Percentiles rank a stretch among this genome's conserved stretches.
These are phyloP conservation scores for Gobio gobio DNA, from an alignment of 2,113 vertebrate genomes.

Conservation along the genomic window DNA sequence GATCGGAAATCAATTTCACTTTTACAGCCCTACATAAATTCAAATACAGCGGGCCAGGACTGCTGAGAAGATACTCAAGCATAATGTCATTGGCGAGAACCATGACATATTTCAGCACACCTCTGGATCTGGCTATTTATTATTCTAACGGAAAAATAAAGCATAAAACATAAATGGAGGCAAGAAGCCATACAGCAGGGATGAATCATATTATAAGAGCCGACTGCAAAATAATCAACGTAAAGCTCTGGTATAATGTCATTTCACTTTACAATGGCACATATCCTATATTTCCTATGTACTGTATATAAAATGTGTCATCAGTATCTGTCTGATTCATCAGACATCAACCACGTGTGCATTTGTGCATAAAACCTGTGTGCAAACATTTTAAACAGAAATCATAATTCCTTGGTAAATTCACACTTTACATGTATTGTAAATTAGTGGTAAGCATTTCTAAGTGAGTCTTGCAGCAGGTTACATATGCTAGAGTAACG, in stretches of 20 bases:
- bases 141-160: constrained; percentile 46
- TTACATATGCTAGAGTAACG: too few relatives aligned
- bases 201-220: constrained; percentile 9
- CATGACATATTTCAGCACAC: constrained; percentile 39
- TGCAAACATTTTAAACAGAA: neutral
- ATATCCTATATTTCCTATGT: neutral
- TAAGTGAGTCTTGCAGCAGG: neutral
- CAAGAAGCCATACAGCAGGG: neutral
- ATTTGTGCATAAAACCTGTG: neutral
- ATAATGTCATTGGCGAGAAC: constrained; percentile 8
- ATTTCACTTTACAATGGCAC: neutral
- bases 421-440: neutral
- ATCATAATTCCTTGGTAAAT: neutral
- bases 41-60: constrained; percentile 44
- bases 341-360: neutral
- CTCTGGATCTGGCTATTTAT: constrained; percentile 37
- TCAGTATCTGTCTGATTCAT: neutral
- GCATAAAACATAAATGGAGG: constrained; percentile 44
- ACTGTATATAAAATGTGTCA: neutral
- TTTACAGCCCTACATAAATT: constrained; percentile 58
- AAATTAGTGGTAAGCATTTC: neutral
- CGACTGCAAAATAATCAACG: neutral
- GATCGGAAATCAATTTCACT: constrained; percentile 60
- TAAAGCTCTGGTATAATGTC: neutral
- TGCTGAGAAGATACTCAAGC: constrained; percentile 49